Percentiles rank a stretch among this genome's conserved stretches.
Evolutionary conservation across 2,797 vertebrate species (phyloP).

Genomic region (Lagodon rhomboides): DNA sequence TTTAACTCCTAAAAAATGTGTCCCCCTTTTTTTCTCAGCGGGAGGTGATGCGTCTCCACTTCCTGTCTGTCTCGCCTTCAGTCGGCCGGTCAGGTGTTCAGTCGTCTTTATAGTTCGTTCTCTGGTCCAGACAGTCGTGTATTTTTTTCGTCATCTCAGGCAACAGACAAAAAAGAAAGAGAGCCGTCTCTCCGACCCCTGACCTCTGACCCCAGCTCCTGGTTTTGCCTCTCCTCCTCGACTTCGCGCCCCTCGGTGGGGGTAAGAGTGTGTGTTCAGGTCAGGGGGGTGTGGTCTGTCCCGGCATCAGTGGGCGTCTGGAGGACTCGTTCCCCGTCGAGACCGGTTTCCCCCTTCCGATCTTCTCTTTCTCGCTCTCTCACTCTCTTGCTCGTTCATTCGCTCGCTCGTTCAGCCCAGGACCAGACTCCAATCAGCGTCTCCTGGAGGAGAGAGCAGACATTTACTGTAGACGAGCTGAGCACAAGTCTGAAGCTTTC

Average conservation of each 20-base stretch:
- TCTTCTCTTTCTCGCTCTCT: slow-evolving; percentile 48
- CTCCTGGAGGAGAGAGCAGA: slow-evolving; percentile 82
- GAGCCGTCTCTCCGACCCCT: slow-evolving; percentile 64
- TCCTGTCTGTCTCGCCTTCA: slow-evolving; percentile 32
- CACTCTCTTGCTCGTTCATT: slow-evolving; percentile 52
- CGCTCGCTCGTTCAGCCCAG: slow-evolving; percentile 58
- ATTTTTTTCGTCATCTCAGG: slow-evolving; percentile 67
- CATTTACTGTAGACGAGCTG: slow-evolving; percentile 72
- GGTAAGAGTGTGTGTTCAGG: slow-evolving; percentile 64
- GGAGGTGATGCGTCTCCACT: slow-evolving; percentile 20
- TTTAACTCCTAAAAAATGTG: slow-evolving; percentile 34
- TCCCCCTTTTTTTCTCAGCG: slow-evolving; percentile 12
- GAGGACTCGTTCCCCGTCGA: slow-evolving; percentile 64
- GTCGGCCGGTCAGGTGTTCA: slow-evolving; percentile 34
- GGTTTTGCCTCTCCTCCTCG: slow-evolving; percentile 45
- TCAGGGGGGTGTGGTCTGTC: slow-evolving; percentile 68
- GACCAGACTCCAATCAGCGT: slow-evolving; percentile 82
- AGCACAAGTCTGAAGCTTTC: neutral
- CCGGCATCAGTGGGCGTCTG: slow-evolving; percentile 67
- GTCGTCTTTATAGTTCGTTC: slow-evolving; percentile 34
- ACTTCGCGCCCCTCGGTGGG: slow-evolving; percentile 34
- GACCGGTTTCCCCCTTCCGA: slow-evolving; percentile 68
- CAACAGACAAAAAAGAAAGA: slow-evolving; percentile 78
- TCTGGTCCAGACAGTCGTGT: slow-evolving; percentile 54
- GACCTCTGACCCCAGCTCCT: slow-evolving; percentile 64